A percentile compares a stretch with the other conserved stretches of the same genome.
These are phyloP conservation scores for Eunapius fragilis DNA, from an alignment of 37 sponge, comb jelly and placozoan genomes.

Conservation along the genomic window DNA sequence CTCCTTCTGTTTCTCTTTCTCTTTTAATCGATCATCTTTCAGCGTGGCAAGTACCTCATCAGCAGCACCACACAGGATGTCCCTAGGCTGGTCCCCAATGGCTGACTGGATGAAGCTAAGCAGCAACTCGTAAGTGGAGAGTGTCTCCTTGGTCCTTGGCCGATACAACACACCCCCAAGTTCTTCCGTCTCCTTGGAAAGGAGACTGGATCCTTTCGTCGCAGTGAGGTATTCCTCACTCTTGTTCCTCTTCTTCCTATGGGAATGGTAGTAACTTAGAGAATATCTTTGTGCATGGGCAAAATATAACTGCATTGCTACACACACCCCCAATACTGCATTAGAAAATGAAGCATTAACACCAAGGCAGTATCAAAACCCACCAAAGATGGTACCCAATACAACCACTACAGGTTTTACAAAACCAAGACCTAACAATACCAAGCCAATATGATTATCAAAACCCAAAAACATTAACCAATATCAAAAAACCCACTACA, in stretches of 20 bases:
- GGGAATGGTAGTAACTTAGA: too few species aligned
- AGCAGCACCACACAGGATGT: constrained; percentile 96
- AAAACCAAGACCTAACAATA: too few species aligned
- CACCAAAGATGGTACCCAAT: too few species aligned
- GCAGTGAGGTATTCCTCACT: constrained; percentile 25
- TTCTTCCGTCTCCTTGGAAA: constrained; percentile 72
- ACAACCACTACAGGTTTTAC: too few species aligned
- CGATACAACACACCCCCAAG: constrained; percentile 71
- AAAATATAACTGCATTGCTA: too few species aligned
- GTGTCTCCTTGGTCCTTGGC: constrained; percentile 82
- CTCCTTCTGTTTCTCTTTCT: constrained; percentile 88
- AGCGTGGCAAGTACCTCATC: constrained; percentile 96
- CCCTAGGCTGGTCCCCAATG: constrained; percentile 96
- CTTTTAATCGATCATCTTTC: constrained; percentile 79
- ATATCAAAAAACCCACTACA: too few species aligned
- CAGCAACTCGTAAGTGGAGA: constrained; percentile 78
- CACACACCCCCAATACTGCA: too few species aligned
- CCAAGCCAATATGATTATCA: too few species aligned
- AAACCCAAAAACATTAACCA: too few species aligned
- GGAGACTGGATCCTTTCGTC: constrained; percentile 37
- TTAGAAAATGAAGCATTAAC: too few species aligned
- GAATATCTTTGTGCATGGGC: too few species aligned
- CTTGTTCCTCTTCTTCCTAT: constrained; percentile 30
- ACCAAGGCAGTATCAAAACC: too few species aligned
- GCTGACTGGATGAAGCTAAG: constrained; percentile 89